Conservation (phyloP, 2,797 vertebrate genomes). For the Arrhamphus sclerolepis region DNA sequence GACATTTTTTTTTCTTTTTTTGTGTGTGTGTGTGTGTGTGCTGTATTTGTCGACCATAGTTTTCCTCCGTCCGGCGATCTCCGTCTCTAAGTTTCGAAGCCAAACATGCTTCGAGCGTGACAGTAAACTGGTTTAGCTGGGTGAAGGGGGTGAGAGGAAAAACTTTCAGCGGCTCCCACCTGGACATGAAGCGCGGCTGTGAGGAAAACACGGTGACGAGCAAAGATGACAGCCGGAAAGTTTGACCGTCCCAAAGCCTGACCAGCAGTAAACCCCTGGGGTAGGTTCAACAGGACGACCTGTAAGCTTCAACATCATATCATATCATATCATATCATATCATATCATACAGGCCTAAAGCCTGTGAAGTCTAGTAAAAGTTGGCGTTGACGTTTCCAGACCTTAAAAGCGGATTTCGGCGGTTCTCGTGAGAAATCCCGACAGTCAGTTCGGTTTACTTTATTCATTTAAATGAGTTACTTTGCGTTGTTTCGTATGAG, state of each 20-base stretch:
- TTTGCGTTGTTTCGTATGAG: too few species aligned
- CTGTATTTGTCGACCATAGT: slow-evolving; percentile 12
- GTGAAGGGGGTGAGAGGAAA: slow-evolving; percentile 10
- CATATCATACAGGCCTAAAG: too few species aligned
- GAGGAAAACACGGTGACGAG: slow-evolving; percentile 8
- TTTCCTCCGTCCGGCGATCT: neutral
- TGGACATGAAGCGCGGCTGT: slow-evolving; percentile 13
- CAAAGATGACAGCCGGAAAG: slow-evolving; percentile 32
- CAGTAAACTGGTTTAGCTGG: slow-evolving; percentile 73
- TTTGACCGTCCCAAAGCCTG: slow-evolving; percentile 25
- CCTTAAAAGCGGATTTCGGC: too few species aligned
- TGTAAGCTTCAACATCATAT: too few species aligned
- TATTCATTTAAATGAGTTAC: too few species aligned
- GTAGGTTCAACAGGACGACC: slow-evolving; percentile 25
- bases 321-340: too few species aligned
- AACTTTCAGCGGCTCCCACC: slow-evolving; percentile 26
- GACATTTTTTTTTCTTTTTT: neutral
- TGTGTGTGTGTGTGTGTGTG: too few species aligned
- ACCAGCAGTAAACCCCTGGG: slow-evolving; percentile 16
- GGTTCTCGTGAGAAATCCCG: too few species aligned
- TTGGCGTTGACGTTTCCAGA: too few species aligned
- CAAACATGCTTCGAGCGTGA: slow-evolving; percentile 70
- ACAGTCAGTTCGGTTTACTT: too few species aligned
- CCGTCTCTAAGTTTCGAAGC: slow-evolving; percentile 28
- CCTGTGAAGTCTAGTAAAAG: too few species aligned